Evolutionary conservation across 2,113 vertebrate species (phyloP).

Genomic region (Tyto alba): DNA sequence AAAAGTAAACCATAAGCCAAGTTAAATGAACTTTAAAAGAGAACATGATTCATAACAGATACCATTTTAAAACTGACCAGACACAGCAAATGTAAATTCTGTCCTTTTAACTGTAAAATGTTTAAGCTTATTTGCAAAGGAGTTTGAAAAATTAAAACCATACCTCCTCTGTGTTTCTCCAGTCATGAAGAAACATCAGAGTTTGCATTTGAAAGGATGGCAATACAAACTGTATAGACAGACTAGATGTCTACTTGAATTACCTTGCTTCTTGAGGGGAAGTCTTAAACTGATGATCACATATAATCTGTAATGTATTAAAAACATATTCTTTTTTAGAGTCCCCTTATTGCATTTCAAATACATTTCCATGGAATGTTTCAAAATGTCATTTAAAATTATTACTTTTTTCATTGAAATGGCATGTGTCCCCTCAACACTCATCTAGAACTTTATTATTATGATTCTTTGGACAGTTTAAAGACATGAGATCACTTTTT

Average conservation of each 20-base stretch:
- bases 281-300: conserved; percentile 68
- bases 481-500: conserved; percentile 64
- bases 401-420: conserved; percentile 58
- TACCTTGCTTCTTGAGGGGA: conserved; percentile 60
- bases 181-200: conserved; percentile 46
- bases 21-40: conserved; percentile 72
- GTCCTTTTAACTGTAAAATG: conserved; percentile 66
- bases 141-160: conserved; percentile 71
- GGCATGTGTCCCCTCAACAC: conserved; percentile 62
- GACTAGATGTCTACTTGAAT: conserved; percentile 64
- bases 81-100: conserved; percentile 70
- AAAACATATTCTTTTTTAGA: conserved; percentile 67
- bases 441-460: conserved; percentile 61
- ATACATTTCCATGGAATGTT: conserved; percentile 71
- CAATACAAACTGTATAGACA: conserved; percentile 42
- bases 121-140: conserved; percentile 69
- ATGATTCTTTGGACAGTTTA: conserved; percentile 66
- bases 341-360: conserved; percentile 69
- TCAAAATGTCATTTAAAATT: conserved; percentile 65
- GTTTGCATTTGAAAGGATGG: conserved; percentile 57
- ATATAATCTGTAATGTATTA: conserved; percentile 71
- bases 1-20: conserved; percentile 59
- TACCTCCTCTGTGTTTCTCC: conserved; percentile 37
- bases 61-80: conserved; percentile 65
- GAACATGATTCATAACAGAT: conserved; percentile 71